phyloP scores from a whole-genome alignment of 2,113 vertebrate species.

The Zosterops borbonicus region DNA sequence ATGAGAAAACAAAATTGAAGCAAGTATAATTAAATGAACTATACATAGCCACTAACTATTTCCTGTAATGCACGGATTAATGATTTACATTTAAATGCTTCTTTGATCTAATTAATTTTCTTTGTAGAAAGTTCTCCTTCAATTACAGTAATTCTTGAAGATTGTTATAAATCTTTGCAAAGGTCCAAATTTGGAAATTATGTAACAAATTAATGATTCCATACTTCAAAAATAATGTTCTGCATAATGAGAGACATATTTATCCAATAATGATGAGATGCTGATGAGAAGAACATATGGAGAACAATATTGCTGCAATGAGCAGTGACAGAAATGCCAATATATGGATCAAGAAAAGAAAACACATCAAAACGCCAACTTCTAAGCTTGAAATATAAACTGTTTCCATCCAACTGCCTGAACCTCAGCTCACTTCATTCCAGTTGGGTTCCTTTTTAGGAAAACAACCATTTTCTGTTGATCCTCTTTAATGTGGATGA shows the following conservation, averaged over 20 bases:
- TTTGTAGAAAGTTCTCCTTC: constrained; percentile 25
- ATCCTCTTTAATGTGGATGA: neutral
- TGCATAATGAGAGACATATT: constrained; percentile 19
- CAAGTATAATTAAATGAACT: constrained; percentile 34
- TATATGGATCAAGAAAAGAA: neutral
- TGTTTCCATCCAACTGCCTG: neutral
- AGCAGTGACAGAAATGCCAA: constrained; percentile 2
- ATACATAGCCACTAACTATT: constrained; percentile 3
- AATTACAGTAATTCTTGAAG: constrained; percentile 19
- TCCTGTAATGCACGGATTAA: constrained; percentile 13
- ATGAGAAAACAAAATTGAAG: constrained; percentile 30
- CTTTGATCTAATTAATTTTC: constrained; percentile 31
- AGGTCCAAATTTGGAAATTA: constrained; percentile 35
- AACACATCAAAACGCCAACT: neutral
- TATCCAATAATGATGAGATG: neutral
- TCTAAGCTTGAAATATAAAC: neutral
- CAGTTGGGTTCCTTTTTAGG: neutral
- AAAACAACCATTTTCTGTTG: fast-evolving
- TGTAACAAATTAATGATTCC: constrained; percentile 14
- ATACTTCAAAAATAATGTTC: constrained; percentile 35
- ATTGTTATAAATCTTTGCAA: neutral
- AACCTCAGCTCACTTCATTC: neutral
- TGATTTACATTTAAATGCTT: constrained; percentile 6
- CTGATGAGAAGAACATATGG: constrained; percentile 32
- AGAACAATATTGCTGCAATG: neutral